These are phyloP conservation scores for Caenorhabditis auriculariae DNA, from an alignment of 2,888 invertebrate genomes.

Conservation along the genomic window DNA sequence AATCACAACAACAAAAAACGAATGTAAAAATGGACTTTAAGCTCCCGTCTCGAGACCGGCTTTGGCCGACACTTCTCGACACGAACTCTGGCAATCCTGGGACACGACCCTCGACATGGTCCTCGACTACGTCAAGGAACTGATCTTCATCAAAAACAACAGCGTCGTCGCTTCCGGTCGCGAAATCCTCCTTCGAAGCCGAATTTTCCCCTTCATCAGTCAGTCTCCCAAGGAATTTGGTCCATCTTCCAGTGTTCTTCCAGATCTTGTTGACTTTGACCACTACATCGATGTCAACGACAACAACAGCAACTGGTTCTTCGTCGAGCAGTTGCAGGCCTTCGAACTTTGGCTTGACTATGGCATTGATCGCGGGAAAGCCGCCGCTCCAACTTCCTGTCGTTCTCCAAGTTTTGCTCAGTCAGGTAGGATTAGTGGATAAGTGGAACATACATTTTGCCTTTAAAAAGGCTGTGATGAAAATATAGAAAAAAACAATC, in stretches of 20 bases:
- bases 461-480: neutral
- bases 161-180: conserved; percentile 15
- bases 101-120: conserved; percentile 93
- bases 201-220: conserved; percentile 18
- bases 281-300: conserved; percentile 10
- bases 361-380: conserved; percentile 75
- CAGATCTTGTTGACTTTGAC: conserved; percentile 20
- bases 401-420: conserved; percentile 78
- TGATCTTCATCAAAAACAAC: conserved; percentile 13
- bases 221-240: neutral
- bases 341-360: conserved; percentile 86
- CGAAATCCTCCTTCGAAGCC: conserved; percentile 17
- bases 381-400: conserved; percentile 94
- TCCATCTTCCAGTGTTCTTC: neutral
- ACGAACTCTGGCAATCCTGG: conserved; percentile 80
- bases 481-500: neutral
- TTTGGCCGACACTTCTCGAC: conserved; percentile 83
- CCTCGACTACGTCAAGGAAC: conserved; percentile 71
- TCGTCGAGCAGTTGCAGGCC: conserved; percentile 94
- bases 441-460: neutral
- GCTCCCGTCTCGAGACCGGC: conserved; percentile 77
- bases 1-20: too few relatives aligned
- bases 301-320: conserved; percentile 79
- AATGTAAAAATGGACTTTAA: too few relatives aligned
- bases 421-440: conserved; percentile 45